Evolutionary conservation across 2,888 invertebrate species (phyloP), one percentile per base, ranked within the genome.

Genomic region (Rhamphomyia laevipes): DNA sequence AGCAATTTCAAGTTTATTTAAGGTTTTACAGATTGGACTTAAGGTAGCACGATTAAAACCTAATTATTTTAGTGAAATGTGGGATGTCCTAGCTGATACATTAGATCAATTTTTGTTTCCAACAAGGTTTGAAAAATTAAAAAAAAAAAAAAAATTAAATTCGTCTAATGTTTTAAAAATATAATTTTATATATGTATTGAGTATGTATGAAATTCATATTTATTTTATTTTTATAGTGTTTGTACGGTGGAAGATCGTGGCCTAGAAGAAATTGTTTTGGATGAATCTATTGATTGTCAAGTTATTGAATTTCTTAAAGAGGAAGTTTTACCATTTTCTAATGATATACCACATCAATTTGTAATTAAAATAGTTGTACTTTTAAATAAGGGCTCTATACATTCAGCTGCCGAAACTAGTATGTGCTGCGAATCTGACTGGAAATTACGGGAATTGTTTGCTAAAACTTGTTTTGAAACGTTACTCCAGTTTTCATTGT

Each of bases 391-490:
- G 62, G 92, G 91, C 15, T 88, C 90, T 31, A 86, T 90, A 60
- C 84, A 86, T 72, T 85, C 86, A 15, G 83, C 83, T 1, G 77
- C 78, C 11, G 77, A 77, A 52, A 72, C 76, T 18, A 78, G 76
- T 67, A 75, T 77, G 46, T 74, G 74, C 61, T 84, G 82, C 56
- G 90, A 89, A 63, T 80, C 83, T 51, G 87, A 87, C 62, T 72
- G 83, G 53, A 84, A 89, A 52, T 76, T 94, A 56, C 73, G 95
- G 16, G 95, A 96, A 71, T 94, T 95, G 65, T 95, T 96, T 72
- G 95, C 96, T 42, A 87, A 94, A 64, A 87, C 88, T 0, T 96
- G 96, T 65, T 96, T 96, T 64, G 95, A 96, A 71, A 95, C 95
- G 0, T 73, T 96, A 21, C 74, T 96, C 43, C 93, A 95, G 70